These are phyloP conservation scores for Heterotilapia buettikoferi DNA, from an alignment of 2,113 vertebrate species.

Conservation along the genomic window DNA sequence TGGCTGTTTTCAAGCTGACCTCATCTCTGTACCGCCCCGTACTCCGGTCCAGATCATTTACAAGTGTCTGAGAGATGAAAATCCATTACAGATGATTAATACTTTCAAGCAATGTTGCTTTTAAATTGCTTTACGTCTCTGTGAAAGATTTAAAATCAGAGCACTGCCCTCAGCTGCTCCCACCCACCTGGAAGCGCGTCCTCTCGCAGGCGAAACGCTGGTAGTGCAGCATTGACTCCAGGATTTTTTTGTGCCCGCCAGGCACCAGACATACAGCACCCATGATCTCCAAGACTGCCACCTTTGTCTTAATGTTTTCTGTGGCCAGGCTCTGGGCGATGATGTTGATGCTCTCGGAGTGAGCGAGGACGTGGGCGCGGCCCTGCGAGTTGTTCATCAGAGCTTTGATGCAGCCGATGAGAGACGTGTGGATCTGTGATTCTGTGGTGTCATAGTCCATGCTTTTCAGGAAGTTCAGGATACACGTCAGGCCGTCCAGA, in stretches of 20 bases:
- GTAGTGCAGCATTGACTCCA: slow-evolving; percentile 97
- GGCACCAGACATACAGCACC: slow-evolving; percentile 98
- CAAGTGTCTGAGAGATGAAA: slow-evolving; percentile 77
- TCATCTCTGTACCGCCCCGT: slow-evolving; percentile 95
- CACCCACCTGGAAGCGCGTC: slow-evolving; percentile 91
- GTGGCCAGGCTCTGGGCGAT: slow-evolving; percentile 98
- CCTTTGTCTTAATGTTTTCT: slow-evolving; percentile 96
- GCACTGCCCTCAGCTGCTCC: neutral
- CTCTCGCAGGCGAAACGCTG: slow-evolving; percentile 94
- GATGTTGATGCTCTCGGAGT: slow-evolving; percentile 95
- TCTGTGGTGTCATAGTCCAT: slow-evolving; percentile 99
- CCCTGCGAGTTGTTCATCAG: slow-evolving; percentile 99
- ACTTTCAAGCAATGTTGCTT: neutral
- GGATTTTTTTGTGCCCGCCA: slow-evolving; percentile 92
- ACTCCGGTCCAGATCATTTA: slow-evolving; percentile 95
- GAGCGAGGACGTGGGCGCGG: slow-evolving; percentile 91
- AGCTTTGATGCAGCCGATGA: slow-evolving; percentile 98
- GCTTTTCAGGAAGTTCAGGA: slow-evolving; percentile 95
- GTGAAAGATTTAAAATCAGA: neutral
- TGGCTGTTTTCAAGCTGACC: slow-evolving; percentile 97
- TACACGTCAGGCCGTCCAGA: slow-evolving; percentile 92
- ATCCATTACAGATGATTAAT: neutral
- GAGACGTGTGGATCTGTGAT: slow-evolving; percentile 97
- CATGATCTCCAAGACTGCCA: slow-evolving; percentile 98
- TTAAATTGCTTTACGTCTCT: neutral